Conservation (phyloP, 2,113 vertebrate genomes). For the Paramormyrops kingsleyae region DNA sequence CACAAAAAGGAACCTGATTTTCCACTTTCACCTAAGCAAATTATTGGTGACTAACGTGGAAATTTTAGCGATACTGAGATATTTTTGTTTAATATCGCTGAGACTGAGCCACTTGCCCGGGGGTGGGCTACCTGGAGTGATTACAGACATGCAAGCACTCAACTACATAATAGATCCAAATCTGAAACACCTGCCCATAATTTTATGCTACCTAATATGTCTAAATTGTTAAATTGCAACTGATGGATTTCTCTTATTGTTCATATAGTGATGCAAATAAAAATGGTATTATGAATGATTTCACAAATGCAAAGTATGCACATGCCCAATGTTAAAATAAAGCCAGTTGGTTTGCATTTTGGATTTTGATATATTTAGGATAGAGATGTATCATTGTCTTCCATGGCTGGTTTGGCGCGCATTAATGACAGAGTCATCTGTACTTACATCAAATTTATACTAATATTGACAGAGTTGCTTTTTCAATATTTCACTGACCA, state of each 20-base stretch:
- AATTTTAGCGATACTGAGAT: not conserved
- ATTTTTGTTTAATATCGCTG: not conserved
- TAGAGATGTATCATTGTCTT: not conserved
- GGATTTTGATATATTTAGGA: not conserved
- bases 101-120: not conserved
- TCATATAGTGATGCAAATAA: not conserved
- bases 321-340: not conserved
- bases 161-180: too few species aligned
- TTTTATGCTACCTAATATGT: not conserved
- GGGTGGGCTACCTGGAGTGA: not conserved
- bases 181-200: not conserved
- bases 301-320: not conserved
- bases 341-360: not conserved
- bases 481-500: not conserved
- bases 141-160: too few species aligned
- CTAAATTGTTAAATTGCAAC: not conserved
- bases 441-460: not conserved
- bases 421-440: not conserved
- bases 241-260: not conserved
- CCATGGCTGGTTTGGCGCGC: not conserved
- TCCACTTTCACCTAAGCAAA: not conserved
- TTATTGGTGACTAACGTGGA: not conserved
- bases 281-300: not conserved
- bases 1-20: not conserved
- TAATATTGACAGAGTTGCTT: not conserved